These are phyloP conservation scores for Dolichomitus sp. DNA, from an alignment of 2,888 invertebrate genomes.

Conservation along the genomic window DNA sequence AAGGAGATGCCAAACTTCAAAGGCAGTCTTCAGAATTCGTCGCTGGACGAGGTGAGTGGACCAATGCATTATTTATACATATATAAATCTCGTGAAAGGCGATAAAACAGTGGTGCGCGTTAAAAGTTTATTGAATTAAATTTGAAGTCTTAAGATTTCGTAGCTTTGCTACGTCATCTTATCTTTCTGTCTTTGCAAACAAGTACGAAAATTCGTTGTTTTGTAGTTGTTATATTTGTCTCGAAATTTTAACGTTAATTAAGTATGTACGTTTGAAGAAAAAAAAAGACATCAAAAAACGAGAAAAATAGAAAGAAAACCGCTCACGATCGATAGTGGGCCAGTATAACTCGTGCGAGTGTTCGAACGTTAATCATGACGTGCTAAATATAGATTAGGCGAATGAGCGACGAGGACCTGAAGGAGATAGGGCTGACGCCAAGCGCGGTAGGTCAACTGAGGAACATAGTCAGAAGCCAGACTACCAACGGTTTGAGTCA, in stretches of 20 bases:
- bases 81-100: slow-evolving; percentile 13
- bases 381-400: slow-evolving; percentile 87
- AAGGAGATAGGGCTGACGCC: slow-evolving; percentile 87
- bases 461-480: slow-evolving; percentile 88
- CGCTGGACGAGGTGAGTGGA: slow-evolving; percentile 84
- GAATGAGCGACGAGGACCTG: slow-evolving; percentile 89
- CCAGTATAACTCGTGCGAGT: slow-evolving; percentile 39
- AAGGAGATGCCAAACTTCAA: slow-evolving; percentile 85
- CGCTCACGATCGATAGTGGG: slow-evolving; percentile 39
- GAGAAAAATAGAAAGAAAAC: slow-evolving; percentile 17
- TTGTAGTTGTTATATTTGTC: not conserved
- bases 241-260: not conserved
- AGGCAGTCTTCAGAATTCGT: slow-evolving; percentile 83
- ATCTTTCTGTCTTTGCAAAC: slow-evolving; percentile 9
- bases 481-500: slow-evolving; percentile 79
- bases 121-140: not conserved
- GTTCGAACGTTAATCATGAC: slow-evolving; percentile 50
- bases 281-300: slow-evolving; percentile 1
- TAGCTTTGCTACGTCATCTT: not conserved
- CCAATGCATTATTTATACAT: not conserved
- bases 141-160: not conserved
- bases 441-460: slow-evolving; percentile 87
- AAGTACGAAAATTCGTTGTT: not conserved
- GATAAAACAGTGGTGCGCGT: slow-evolving; percentile 49
- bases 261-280: not conserved